Base-by-base conservation (phyloP, 2,113 vertebrate species). In the Sebastes schlegelii region DNA sequence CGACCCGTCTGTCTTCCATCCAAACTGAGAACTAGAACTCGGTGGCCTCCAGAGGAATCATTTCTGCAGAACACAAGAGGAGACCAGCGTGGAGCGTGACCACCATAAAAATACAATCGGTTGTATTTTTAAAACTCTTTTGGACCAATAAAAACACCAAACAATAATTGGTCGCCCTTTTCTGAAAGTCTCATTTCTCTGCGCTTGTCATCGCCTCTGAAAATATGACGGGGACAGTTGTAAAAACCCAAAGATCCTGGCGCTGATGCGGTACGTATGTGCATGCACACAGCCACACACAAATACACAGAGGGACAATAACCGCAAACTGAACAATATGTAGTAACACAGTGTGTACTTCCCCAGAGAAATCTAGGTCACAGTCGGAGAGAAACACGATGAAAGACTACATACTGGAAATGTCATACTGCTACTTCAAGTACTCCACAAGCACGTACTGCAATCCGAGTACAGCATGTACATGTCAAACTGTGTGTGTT, bases 71-170 rank as follows among this genome's bases (percentile, higher is more conserved):
- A 89, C 91, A 93, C 80, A 87, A 88, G 34, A 90, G 71, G 82
- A 90, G 85, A 78, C 82, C 88, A 83, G 90, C 23, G 45, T 74
- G 78, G 86, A 91, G 86, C 51, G 6, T 89, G 90, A 92, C 91
- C 86, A 74, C 90, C 72, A 88, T 90, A 82, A 86, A 91, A 88
- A 92, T 83, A 89, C 72, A 89, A 90, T 92, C 85, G 79, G 89
- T 93, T 87, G 81, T 93, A 86, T 89, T 92, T 91, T 87, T 91
- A 82, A 85, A 92, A 84, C 83, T 80, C 58, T 91, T 89, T 79
- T 88, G 85, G 87, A 92, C 86, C 88, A 91, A 91, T 93, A 90
- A 93, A 94, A 94, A 92, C 81, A 90, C 79, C 81, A 85, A 92
- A 93, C 87, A 88, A 90, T 89, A 82, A 90, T 84, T 83, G 85